Percentiles rank a stretch among this genome's conserved stretches.
Conservation (phyloP, 1,140 invertebrate genomes). For the Nebria ingens region DNA sequence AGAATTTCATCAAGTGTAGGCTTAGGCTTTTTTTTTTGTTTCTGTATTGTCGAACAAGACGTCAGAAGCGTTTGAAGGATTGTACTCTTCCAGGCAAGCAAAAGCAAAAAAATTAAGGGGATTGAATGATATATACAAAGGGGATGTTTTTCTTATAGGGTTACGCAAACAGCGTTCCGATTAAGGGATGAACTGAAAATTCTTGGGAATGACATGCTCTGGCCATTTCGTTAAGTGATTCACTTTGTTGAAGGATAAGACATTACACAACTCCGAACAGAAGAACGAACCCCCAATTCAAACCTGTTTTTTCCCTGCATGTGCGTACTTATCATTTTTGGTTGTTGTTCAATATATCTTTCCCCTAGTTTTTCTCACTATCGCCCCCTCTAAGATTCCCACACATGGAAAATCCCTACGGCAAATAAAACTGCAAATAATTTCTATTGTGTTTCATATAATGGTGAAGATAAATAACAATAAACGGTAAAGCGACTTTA, state of each 20-base stretch:
- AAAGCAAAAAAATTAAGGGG: neutral
- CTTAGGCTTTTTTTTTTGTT: too few relatives aligned
- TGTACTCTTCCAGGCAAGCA: neutral
- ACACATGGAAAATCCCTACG: neutral
- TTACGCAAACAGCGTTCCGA: constrained; percentile 3
- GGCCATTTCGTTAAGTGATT: constrained; percentile 14
- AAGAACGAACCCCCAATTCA: too few relatives aligned
- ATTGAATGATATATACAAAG: neutral
- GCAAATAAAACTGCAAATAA: neutral
- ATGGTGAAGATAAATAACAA: neutral
- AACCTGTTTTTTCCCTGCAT: too few relatives aligned
- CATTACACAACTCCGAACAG: too few relatives aligned
- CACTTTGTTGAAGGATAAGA: constrained; percentile 6
- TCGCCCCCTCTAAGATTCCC: neutral
- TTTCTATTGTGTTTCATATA: neutral
- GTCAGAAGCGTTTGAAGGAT: neutral
- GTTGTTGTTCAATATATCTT: constrained; percentile 1
- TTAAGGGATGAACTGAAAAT: constrained; percentile 15
- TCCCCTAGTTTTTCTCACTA: neutral
- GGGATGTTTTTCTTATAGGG: neutral
- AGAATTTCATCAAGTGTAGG: too few relatives aligned
- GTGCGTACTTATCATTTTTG: neutral
- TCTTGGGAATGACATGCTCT: constrained; percentile 13
- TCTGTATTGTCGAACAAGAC: too few relatives aligned
- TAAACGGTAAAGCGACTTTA: neutral